Percentiles rank a stretch among this genome's conserved stretches.
Conservation (phyloP, 2,797 vertebrate genomes). For the Danionella dracula region DNA sequence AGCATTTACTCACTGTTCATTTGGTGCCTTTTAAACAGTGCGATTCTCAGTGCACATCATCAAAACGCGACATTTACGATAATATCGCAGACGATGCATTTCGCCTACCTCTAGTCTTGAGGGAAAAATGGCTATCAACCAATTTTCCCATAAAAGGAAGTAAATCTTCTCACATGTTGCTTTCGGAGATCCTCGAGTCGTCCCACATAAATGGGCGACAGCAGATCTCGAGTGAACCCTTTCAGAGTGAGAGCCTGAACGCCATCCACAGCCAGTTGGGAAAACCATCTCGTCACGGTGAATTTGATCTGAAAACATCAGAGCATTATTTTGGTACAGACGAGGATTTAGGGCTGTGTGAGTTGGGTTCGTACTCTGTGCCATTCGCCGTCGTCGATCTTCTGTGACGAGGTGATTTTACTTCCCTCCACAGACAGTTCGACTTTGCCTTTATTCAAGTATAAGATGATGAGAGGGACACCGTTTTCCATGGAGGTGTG, state of each 20-base stretch:
- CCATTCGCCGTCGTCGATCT: constrained; percentile 77
- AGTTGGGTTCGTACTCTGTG: constrained; percentile 70
- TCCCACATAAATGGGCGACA: constrained; percentile 69
- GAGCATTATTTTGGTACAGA: not conserved
- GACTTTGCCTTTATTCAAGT: constrained; percentile 72
- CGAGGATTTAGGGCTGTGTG: not conserved
- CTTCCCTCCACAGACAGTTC: constrained; percentile 66
- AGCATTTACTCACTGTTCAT: too few relatives aligned
- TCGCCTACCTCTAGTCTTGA: too few relatives aligned
- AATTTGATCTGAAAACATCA: constrained; percentile 65
- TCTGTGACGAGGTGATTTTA: constrained; percentile 67
- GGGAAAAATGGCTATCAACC: too few relatives aligned
- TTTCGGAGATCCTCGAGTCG: constrained; percentile 25
- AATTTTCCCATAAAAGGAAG: not conserved
- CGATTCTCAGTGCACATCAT: too few relatives aligned
- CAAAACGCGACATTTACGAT: too few relatives aligned
- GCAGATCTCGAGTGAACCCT: constrained; percentile 56
- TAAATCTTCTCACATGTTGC: constrained; percentile 42
- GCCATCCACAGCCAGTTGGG: constrained; percentile 74
- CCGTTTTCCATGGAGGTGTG: constrained; percentile 56
- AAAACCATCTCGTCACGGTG: constrained; percentile 59
- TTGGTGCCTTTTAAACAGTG: too few relatives aligned
- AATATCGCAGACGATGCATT: too few relatives aligned
- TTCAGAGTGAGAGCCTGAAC: constrained; percentile 62
- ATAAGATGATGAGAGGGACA: constrained; percentile 66